phyloP scores from a whole-genome alignment of 2,113 vertebrate species.

The Natator depressus region DNA sequence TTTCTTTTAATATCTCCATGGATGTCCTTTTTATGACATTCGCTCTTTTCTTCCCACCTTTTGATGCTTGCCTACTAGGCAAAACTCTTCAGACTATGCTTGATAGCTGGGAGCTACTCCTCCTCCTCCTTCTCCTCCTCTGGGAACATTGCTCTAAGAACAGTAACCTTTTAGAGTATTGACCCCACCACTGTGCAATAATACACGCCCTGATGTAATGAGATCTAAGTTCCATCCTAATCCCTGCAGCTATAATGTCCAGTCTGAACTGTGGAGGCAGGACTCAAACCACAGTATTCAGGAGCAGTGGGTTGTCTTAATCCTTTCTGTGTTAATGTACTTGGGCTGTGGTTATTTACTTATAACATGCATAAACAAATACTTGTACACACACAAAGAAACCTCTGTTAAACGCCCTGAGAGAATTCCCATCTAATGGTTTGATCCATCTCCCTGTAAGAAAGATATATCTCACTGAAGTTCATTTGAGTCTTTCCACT shows the following conservation, averaged over 20 bases:
- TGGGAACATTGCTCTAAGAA: neutral
- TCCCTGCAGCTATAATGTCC: neutral
- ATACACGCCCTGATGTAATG: neutral
- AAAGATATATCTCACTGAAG: neutral
- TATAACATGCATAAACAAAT: neutral
- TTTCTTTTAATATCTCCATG: neutral
- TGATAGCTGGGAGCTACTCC: neutral
- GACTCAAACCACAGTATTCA: neutral
- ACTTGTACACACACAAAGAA: neutral
- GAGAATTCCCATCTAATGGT: neutral
- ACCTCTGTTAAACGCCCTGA: neutral
- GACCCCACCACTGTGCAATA: neutral
- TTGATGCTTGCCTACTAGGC: neutral
- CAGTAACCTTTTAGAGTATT: neutral
- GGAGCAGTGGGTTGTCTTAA: neutral
- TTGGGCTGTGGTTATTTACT: neutral
- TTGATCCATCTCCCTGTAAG: neutral
- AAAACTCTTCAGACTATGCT: neutral
- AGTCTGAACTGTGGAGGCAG: neutral
- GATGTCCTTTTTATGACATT: neutral
- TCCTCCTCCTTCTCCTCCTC: neutral
- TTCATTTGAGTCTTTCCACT: constrained; percentile 15
- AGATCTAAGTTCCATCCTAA: neutral
- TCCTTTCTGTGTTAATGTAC: neutral
- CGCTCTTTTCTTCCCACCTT: neutral